phyloP scores from a whole-genome alignment of 2,888 invertebrate genomes.

The Leptinotarsa juncta region DNA sequence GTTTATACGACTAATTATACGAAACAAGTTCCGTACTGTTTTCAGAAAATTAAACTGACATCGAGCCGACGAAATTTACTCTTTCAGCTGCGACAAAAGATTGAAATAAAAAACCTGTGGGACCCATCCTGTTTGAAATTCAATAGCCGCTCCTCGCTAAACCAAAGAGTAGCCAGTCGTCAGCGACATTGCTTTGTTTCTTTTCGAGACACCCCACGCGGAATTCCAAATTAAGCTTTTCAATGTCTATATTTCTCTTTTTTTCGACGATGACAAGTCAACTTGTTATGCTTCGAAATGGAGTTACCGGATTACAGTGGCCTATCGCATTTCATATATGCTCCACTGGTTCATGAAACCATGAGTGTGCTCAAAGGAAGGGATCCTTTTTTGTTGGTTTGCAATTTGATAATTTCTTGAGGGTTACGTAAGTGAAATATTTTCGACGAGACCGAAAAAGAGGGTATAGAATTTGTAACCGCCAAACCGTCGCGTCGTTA shows the following conservation, averaged over 20 bases:
- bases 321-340: constrained; percentile 35
- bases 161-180: constrained; percentile 29
- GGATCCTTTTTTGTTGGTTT: constrained; percentile 19
- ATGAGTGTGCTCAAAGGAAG: constrained; percentile 23
- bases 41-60: background rate
- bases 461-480: background rate
- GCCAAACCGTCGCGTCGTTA: background rate
- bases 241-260: constrained; percentile 31
- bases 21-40: constrained; percentile 1
- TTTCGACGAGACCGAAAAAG: background rate
- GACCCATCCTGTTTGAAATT: constrained; percentile 31
- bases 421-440: background rate
- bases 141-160: constrained; percentile 27
- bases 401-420: constrained; percentile 21
- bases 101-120: constrained; percentile 16
- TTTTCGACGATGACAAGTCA: constrained; percentile 28
- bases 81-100: background rate
- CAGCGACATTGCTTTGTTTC: constrained; percentile 28
- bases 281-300: constrained; percentile 30
- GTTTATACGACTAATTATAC: constrained; percentile 1
- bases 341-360: constrained; percentile 27
- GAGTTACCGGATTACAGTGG: constrained; percentile 29
- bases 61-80: background rate
- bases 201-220: constrained; percentile 33
- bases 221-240: constrained; percentile 37